Conservation (phyloP, 2,113 vertebrate genomes). For the Galemys pyrenaicus region DNA sequence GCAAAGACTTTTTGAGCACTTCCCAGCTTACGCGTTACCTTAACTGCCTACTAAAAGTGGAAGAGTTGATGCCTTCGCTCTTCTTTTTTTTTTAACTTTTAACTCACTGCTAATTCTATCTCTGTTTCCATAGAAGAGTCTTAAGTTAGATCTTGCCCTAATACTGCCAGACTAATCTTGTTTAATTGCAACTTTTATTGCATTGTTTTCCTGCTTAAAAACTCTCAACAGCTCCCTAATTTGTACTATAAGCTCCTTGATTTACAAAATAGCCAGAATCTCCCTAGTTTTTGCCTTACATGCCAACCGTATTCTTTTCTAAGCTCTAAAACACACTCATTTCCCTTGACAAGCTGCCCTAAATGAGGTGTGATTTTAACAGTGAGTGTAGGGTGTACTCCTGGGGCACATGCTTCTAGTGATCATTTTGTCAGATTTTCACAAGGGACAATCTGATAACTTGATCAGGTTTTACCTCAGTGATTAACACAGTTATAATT, state of each 20-base stretch:
- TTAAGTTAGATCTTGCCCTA: slow-evolving; percentile 59
- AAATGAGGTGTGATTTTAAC: slow-evolving; percentile 27
- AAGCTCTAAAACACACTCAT: slow-evolving; percentile 14
- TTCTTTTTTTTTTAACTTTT: not conserved
- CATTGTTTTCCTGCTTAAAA: slow-evolving; percentile 55
- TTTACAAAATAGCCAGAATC: slow-evolving; percentile 59
- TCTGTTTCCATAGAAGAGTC: slow-evolving; percentile 29
- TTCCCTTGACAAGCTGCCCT: not conserved
- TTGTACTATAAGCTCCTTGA: slow-evolving; percentile 49
- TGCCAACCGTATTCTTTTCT: not conserved
- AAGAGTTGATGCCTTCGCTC: not conserved
- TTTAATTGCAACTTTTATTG: slow-evolving; percentile 68
- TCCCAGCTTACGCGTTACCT: not conserved
- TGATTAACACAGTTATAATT: not conserved
- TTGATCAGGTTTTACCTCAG: not conserved
- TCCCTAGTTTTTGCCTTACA: not conserved
- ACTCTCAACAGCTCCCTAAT: slow-evolving; percentile 52
- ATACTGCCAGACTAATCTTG: slow-evolving; percentile 59
- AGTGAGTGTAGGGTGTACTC: not conserved
- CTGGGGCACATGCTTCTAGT: not conserved
- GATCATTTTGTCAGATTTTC: not conserved
- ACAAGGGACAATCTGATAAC: not conserved
- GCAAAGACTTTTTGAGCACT: not conserved
- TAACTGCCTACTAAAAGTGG: slow-evolving; percentile 52
- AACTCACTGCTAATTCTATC: slow-evolving; percentile 55